Base-by-base conservation (phyloP, 2,113 vertebrate genomes). In the Platysternon megacephalum region DNA sequence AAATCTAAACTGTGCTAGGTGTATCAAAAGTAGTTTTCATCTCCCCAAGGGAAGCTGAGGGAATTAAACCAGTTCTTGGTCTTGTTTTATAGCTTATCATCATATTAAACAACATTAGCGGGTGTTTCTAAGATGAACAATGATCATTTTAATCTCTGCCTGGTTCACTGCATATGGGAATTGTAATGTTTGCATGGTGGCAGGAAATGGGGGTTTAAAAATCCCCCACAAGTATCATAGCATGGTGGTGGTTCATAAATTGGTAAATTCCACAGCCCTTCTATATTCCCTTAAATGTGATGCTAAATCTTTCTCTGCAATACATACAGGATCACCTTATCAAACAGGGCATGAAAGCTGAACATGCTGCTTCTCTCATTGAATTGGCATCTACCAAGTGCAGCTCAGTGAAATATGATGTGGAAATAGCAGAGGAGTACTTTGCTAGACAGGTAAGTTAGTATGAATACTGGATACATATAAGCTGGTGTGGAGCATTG, bases 371-470 rank as follows among this genome's bases (percentile, higher is more conserved):
- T n/a, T 98, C 99, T 79, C 97, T 99, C 56, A 97, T 99, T 22
- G 99, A 99, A 68, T 87, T 98, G 96, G 99, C 99, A 0, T 98
- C 98, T 14, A 97, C 98, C 88, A 99, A 99, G 97, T 99, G 99
- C 97, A 99, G 98, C 94, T 99, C 98, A 0, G 99, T 99, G 74
- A 99, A 99, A 89, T 99, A 99, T 0, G 99, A 99, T 0, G 99
- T 99, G 91, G 99, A 99, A 68, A 98, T 99, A 82, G 99, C 99
- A 32, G 99, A 99, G 96, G 99, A 99, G n/a, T 99, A 99, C 97
- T 99, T 99, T 88, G 99, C 99, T 91, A 98, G 98, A 92, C 99
- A 99, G 99, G 99, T 99, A 88, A 84, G 93, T 6, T 52, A 49
- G 3, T 8, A 11, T 21, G 14, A 51, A 3, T 16, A 28, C 79